Conservation (phyloP, 2,113 vertebrate genomes). For the Rissa tridactyla region DNA sequence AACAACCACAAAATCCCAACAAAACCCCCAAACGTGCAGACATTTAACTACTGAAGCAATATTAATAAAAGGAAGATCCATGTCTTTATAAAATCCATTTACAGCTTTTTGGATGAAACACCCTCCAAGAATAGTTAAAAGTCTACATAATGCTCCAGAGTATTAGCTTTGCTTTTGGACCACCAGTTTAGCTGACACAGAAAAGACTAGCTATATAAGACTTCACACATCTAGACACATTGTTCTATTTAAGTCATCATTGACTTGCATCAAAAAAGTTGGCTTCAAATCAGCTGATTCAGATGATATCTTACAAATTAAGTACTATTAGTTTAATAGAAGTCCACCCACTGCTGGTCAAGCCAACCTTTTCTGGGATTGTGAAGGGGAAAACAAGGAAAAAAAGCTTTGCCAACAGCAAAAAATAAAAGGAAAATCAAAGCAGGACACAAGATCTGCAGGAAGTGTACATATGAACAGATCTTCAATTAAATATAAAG, state of each 20-base stretch:
- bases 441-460: background rate
- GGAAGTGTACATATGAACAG: background rate
- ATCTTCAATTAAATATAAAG: slow-evolving; percentile 13
- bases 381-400: background rate
- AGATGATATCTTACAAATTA: slow-evolving; percentile 47
- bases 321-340: slow-evolving; percentile 46
- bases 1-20: background rate
- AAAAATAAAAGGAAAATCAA: background rate
- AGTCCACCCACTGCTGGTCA: slow-evolving; percentile 49
- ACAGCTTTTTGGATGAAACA: slow-evolving; percentile 24
- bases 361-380: slow-evolving; percentile 15
- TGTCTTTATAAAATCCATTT: slow-evolving; percentile 15
- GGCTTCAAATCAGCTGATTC: slow-evolving; percentile 53
- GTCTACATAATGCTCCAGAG: slow-evolving; percentile 51
- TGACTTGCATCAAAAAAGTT: slow-evolving; percentile 49
- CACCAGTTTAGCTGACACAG: slow-evolving; percentile 44
- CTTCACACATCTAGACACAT: slow-evolving; percentile 55
- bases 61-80: background rate
- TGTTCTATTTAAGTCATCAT: slow-evolving; percentile 62
- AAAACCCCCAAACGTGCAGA: background rate
- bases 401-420: background rate
- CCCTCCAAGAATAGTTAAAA: slow-evolving; percentile 46
- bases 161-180: slow-evolving; percentile 46
- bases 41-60: background rate
- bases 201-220: slow-evolving; percentile 16